These are phyloP conservation scores for Oceanites oceanicus DNA, from an alignment of 2,113 vertebrate genomes.

Conservation along the genomic window DNA sequence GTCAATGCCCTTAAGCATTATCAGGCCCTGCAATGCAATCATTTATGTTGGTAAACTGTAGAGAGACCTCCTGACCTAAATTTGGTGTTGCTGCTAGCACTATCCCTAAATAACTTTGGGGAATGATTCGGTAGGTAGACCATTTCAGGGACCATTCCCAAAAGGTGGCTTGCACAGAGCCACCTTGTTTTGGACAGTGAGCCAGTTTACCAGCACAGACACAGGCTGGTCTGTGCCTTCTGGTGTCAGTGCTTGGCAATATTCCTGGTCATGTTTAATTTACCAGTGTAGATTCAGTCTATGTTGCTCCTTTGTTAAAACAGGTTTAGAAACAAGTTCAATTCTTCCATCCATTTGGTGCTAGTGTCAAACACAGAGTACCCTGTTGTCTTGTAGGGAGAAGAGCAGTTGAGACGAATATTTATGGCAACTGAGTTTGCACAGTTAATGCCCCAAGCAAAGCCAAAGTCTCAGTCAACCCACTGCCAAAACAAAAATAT, in stretches of 20 bases:
- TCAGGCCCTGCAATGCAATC: neutral
- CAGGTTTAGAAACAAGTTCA: neutral
- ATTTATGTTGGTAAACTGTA: neutral
- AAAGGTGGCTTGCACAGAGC: neutral
- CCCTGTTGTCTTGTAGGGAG: neutral
- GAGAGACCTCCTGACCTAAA: neutral
- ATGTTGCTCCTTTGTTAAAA: neutral
- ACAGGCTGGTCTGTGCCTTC: neutral
- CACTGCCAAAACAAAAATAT: neutral
- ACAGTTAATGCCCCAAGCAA: neutral
- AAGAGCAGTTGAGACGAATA: neutral
- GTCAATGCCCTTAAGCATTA: neutral
- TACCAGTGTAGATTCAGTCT: neutral
- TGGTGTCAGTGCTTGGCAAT: neutral
- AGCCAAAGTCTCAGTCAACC: neutral
- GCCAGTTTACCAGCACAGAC: neutral
- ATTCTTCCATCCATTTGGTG: neutral
- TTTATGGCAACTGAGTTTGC: neutral
- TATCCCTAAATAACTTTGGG: neutral
- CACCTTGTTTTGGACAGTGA: neutral
- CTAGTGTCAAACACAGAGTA: neutral
- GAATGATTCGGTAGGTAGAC: neutral
- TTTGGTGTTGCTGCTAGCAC: neutral
- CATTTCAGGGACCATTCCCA: neutral
- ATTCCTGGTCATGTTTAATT: neutral